Base-by-base conservation (phyloP, 2,113 vertebrate genomes). In the Hippocampus mohnikei region DNA sequence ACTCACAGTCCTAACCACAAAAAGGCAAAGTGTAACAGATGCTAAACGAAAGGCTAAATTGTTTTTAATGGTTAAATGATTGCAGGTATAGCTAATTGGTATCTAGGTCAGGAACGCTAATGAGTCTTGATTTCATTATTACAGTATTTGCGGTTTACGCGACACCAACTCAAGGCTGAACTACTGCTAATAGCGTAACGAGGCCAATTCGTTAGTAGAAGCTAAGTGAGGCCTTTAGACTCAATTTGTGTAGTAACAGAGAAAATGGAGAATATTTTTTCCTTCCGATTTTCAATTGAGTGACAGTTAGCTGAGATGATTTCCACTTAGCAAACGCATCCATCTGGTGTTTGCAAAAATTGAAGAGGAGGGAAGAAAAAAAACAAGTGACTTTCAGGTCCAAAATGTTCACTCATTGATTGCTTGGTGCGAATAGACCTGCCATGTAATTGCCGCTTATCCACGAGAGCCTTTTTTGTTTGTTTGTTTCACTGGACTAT, bases 401-500 rank as follows among this genome's bases (percentile, higher is more conserved):
- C 27, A 60, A 69, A 48, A 71, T 81, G 29, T 81, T 71, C 72
- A 74, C 46, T 55, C 11, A 2, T 59, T 77, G 81, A 86, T 80
- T 86, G 72, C 75, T 77, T 18, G 52, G 73, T 66, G 60, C 80
- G 80, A 77, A 76, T 48, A 84, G 73, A 82, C 74, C 80, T 66
- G 76, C 73, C 37, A 13, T 80, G 76, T 87, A 85, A 87, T 85
- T 83, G 77, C 76, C 82, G 86, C 86, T 87, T 77, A 64, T 53
- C 75, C 56, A 78, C 33, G 46, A 85, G 75, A 80, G 77, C 69
- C 64, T 74, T 74, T 88, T 72, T 69, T 44, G n/a, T 44, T 18
- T 25, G 44, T 25, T 42, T 65, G 25, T 44, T 23, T 64, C 15
- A 23, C 44, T 76, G 67, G 68, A 62, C 56, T 41, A 64, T 79